phyloP scores from a whole-genome alignment of 2,113 vertebrate genomes.

The Malaclemys terrapin region DNA sequence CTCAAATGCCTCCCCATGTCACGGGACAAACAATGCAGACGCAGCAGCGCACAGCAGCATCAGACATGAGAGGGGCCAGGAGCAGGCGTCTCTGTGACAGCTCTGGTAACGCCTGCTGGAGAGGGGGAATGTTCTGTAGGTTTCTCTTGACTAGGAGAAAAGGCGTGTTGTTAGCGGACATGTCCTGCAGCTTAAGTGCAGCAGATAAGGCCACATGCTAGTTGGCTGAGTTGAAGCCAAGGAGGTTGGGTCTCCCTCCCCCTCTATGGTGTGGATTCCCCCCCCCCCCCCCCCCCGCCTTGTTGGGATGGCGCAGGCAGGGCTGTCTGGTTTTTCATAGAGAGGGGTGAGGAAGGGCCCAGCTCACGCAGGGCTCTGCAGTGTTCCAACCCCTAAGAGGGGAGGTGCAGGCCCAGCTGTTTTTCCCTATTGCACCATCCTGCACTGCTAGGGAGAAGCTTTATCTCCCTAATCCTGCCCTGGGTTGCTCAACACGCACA shows the following conservation, averaged over 20 bases:
- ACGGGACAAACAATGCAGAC: background rate
- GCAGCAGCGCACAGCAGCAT: background rate
- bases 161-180: background rate
- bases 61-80: too few species aligned
- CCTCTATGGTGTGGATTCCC: background rate
- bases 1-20: background rate
- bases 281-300: too few species aligned
- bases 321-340: background rate
- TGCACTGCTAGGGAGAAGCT: background rate
- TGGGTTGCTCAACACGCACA: background rate
- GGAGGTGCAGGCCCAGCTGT: background rate
- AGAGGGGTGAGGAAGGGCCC: background rate
- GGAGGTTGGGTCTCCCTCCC: background rate
- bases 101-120: background rate
- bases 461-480: background rate
- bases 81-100: background rate
- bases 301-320: background rate
- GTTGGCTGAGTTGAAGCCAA: background rate
- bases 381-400: background rate
- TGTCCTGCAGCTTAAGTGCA: background rate
- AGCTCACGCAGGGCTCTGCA: background rate
- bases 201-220: background rate
- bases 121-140: background rate
- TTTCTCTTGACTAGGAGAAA: background rate
- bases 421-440: background rate